Conservation (phyloP, 1,140 invertebrate genomes). For the Zaprionus gabonicus region DNA sequence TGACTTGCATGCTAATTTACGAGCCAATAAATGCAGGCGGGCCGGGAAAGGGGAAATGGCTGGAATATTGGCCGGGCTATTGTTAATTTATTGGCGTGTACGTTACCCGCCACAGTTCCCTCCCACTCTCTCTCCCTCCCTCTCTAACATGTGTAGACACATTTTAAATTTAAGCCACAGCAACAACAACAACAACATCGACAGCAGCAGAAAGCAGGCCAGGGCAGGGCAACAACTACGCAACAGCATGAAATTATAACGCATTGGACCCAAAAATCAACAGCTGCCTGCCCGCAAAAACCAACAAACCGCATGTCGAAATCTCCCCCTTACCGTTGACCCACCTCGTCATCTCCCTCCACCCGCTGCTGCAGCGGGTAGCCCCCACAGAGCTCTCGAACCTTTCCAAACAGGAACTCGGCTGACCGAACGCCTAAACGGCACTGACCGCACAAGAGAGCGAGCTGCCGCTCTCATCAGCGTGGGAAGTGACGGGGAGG, state of each 20-base stretch:
- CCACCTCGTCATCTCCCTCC: neutral
- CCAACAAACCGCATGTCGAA: conserved; percentile 76
- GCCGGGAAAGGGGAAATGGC: conserved; percentile 8
- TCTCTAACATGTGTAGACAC: conserved; percentile 60
- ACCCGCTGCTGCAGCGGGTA: conserved; percentile 8
- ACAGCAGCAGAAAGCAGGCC: conserved; percentile 6
- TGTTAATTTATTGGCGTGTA: conserved; percentile 76
- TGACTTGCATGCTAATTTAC: conserved; percentile 82
- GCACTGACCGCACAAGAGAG: conserved; percentile 75
- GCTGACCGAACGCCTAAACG: conserved; percentile 75
- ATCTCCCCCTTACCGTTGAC: conserved; percentile 28
- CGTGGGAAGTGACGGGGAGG: neutral
- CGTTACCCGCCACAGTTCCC: conserved; percentile 13
- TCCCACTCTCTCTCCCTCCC: conserved; percentile 1
- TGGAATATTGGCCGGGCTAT: conserved; percentile 57
- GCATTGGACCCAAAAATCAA: conserved; percentile 79
- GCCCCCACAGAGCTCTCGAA: neutral
- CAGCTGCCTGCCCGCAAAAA: conserved; percentile 77
- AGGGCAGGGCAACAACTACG: conserved; percentile 16
- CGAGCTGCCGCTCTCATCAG: neutral
- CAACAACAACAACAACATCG: conserved; percentile 26
- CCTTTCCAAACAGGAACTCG: conserved; percentile 57
- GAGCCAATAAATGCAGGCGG: conserved; percentile 73
- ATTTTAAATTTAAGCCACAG: conserved; percentile 74
- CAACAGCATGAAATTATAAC: conserved; percentile 73